Evolutionary conservation across 2,797 vertebrate genomes (phyloP), one percentile per base, ranked within the genome.

Genomic region (Holocentrus rufus): DNA sequence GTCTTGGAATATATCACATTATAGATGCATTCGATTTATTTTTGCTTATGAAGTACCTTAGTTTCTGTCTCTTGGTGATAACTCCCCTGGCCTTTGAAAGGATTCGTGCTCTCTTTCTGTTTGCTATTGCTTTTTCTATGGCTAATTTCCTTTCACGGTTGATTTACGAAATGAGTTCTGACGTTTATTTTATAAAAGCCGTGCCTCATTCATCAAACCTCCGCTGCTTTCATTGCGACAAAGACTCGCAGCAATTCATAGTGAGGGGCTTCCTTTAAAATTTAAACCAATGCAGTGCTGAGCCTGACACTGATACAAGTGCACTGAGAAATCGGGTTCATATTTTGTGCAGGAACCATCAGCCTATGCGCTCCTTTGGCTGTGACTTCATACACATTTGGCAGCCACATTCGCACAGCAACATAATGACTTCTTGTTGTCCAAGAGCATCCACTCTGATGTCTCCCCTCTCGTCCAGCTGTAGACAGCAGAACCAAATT

Each of bases 381-480:
- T 27, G 25, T 5, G 46, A 70, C 74, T 86, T 85, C 77, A 79
- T 79, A 76, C 70, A 17, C 22, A 34, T 44, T 74, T 86, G 81
- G 79, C 88, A 82, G 79, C 54, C 30, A 42, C 65, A 55, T 65
- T 74, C 46, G 0, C 36, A 1, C 60, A 58, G 77, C 70, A 74
- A 53, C 77, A 53, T 83, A 85, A 89, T 83, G 80, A 84, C 79
- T 84, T 74, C 53, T 81, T 85, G 77, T 77, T 79, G 76, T 87
- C 81, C 83, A 65, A 69, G 49, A 87, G 83, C 69, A 66, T 78
- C 82, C 85, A 66, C 63, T 85, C 61, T 9, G 5, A 76, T 79
- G 79, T 10, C 65, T 36, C 71, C 72, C 72, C 73, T 47, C 56
- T 23, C 57, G 18, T 76, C 81, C 88, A 81, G 86, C 87, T 89